Percentiles rank a stretch among this genome's conserved stretches.
Evolutionary conservation across 2,888 invertebrate species (phyloP).

Genomic region (Amaurobius ferox): DNA sequence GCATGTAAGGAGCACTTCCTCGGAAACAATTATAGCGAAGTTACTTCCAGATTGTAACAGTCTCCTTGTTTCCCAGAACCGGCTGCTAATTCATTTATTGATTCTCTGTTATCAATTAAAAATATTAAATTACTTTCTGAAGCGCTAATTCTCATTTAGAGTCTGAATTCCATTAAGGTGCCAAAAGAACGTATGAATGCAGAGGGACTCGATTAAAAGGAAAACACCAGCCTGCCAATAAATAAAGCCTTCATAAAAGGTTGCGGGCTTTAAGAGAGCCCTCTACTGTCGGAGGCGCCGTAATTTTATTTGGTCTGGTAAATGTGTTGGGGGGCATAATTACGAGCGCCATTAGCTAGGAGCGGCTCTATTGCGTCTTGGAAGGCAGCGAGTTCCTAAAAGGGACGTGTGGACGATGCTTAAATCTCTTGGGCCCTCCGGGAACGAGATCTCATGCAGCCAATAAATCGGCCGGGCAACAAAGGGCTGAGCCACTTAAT

Average conservation of each 20-base stretch:
- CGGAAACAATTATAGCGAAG: too few relatives aligned
- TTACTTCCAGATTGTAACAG: too few relatives aligned
- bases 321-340: slow-evolving; percentile 62
- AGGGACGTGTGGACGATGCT: slow-evolving; percentile 41
- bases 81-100: background rate
- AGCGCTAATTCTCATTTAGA: background rate
- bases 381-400: slow-evolving; percentile 52
- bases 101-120: background rate
- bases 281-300: slow-evolving; percentile 35
- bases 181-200: slow-evolving; percentile 18
- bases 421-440: slow-evolving; percentile 47
- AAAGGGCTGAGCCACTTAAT: slow-evolving; percentile 72
- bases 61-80: too few relatives aligned
- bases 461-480: slow-evolving; percentile 69
- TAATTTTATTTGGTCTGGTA: slow-evolving; percentile 68
- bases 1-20: too few relatives aligned
- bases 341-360: slow-evolving; percentile 58
- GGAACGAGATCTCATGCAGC: slow-evolving; percentile 36
- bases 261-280: slow-evolving; percentile 38
- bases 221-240: slow-evolving; percentile 39
- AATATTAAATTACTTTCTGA: background rate
- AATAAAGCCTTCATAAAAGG: slow-evolving; percentile 69
- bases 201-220: slow-evolving; percentile 43
- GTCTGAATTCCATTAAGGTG: slow-evolving; percentile 34
- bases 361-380: slow-evolving; percentile 49